phyloP scores from a whole-genome alignment of 92 coral and sea anemone species.

The Paramuricea clavata region DNA sequence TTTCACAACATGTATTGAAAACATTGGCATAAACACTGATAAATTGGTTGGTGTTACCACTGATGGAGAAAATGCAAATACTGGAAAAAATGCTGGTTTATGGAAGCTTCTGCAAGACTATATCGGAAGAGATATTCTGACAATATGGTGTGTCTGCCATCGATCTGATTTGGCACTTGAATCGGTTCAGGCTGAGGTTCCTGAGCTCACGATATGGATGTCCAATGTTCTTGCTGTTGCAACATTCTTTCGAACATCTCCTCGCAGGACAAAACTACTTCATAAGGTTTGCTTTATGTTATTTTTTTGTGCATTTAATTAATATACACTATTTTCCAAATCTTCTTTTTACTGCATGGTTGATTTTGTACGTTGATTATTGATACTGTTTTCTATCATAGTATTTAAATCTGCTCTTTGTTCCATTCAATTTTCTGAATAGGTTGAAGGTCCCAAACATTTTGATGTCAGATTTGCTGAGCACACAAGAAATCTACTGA shows the following conservation, averaged over 20 bases:
- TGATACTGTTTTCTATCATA: too few species aligned
- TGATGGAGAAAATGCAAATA: neutral
- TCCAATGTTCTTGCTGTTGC: neutral
- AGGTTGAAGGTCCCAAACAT: too few species aligned
- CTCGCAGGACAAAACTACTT: neutral
- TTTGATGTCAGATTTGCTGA: constrained; percentile 1
- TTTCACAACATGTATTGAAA: neutral
- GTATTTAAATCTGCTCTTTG: too few species aligned
- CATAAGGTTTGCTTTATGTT: too few species aligned
- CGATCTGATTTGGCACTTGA: neutral
- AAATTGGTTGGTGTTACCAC: neutral
- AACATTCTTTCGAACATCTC: neutral
- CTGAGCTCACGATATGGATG: neutral
- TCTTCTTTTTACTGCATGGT: too few species aligned
- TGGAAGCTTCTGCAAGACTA: neutral
- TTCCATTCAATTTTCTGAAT: too few species aligned
- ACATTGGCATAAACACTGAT: neutral
- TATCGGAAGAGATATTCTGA: neutral
- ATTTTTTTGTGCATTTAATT: too few species aligned
- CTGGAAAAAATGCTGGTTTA: neutral
- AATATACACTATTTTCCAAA: too few species aligned
- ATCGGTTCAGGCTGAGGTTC: neutral
- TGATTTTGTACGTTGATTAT: too few species aligned
- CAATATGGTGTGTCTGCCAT: too few species aligned
- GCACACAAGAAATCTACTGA: neutral